Evolutionary conservation across 1,140 invertebrate species (phyloP).

Genomic region (Ylistrum balloti): DNA sequence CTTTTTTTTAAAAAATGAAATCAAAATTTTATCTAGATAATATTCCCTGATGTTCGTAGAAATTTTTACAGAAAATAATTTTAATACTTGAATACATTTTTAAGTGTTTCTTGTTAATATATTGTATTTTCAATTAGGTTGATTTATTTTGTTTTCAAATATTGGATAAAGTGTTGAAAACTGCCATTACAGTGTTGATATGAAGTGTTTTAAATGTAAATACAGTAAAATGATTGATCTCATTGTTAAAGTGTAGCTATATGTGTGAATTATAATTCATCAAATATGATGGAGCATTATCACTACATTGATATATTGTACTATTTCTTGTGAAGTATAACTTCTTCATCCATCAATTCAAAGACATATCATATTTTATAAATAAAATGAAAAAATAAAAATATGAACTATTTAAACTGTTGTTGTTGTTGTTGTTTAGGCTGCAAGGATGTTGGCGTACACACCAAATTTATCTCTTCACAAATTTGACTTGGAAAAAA

Average conservation of each 20-base stretch:
- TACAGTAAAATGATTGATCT: slow-evolving; percentile 19
- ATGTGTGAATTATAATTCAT: slow-evolving; percentile 14
- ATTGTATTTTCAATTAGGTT: neutral
- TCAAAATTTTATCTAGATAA: neutral
- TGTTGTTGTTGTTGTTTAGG: neutral
- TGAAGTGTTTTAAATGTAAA: neutral
- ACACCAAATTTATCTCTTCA: too few species aligned
- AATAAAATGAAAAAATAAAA: slow-evolving; percentile 22
- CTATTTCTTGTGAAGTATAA: neutral
- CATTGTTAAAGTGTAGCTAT: neutral
- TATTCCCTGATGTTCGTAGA: neutral
- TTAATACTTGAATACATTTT: neutral
- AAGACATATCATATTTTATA: slow-evolving; percentile 40
- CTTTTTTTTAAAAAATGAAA: neutral
- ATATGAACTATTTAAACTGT: slow-evolving; percentile 21
- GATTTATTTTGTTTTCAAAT: neutral
- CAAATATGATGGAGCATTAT: neutral
- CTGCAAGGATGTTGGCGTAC: too few species aligned
- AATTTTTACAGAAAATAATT: neutral
- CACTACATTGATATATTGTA: neutral
- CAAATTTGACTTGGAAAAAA: too few species aligned
- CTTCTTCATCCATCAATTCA: neutral
- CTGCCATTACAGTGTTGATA: neutral
- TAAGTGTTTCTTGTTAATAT: neutral
- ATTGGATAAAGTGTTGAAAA: neutral